Base-by-base conservation (phyloP, 2,888 invertebrate species). In the Torymus auratus region DNA sequence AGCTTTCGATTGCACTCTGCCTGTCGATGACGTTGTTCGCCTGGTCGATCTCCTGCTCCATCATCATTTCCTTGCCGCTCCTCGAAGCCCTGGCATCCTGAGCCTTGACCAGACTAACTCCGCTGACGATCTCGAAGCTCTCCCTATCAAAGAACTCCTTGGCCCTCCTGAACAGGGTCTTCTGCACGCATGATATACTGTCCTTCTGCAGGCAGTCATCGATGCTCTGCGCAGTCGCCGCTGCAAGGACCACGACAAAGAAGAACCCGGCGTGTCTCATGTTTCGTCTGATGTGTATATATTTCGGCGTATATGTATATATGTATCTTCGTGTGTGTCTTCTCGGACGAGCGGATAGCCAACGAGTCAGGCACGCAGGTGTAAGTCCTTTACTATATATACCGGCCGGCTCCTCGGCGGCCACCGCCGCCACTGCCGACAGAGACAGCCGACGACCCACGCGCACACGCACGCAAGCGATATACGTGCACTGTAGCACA, bases 171-270 rank as follows among this genome's bases (percentile, higher is more conserved):
- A 92, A 94, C 79, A 94, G 88, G 72, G 92, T 92, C 86, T 92
- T 91, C 90, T 94, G 94, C 82, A 94, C 90, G 91, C 94, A 94
- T 84, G 93, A 93, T 83, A 94, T 94, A 79, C 94, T 94, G 91
- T 94, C 94, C 87, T 92, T 92, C 85, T 92, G 91, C 83, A 94
- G 90, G 87, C 94, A 94, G 84, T 93, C 92, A 85, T 93, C 91
- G 85, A 93, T 89, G 84, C 86, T 91, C 83, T 91, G 90, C 69
- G 88, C 88, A 15, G 85, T 85, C 65, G 86, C 86, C 11, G 85
- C 84, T 76, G 83, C 87, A 75, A 83, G 81, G 60, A 83, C 60
- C 52, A 88, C 55, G 64, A 87, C 83, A 11, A 67, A 15, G 7
- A 65, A n/a, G 4, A 14, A 20, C 7, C n/a, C 50, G 28, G 23